Conservation (phyloP, 2,797 vertebrate species). For the Eleutherodactylus coqui region DNA sequence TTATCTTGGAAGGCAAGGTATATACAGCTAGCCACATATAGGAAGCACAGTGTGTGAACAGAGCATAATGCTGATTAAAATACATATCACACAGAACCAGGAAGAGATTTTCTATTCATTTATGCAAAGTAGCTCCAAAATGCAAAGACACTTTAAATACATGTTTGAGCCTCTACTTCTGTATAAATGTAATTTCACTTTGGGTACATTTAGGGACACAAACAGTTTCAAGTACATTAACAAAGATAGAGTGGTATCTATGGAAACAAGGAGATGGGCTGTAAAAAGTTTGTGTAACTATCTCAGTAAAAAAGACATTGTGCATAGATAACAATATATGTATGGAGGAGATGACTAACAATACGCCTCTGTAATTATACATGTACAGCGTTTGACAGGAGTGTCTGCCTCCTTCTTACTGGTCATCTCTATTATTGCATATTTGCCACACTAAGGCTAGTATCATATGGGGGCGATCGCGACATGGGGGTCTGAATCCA, state of each 20-base stretch:
- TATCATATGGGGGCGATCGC: too few species aligned
- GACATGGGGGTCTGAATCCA: too few species aligned
- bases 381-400: not conserved
- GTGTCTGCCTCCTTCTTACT: too few species aligned
- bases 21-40: too few species aligned
- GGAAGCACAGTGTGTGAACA: too few species aligned
- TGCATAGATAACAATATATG: not conserved
- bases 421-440: too few species aligned
- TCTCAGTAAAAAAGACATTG: not conserved
- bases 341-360: not conserved
- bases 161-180: not conserved
- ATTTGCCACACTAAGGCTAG: too few species aligned
- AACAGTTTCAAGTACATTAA: conserved; percentile 6
- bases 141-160: not conserved
- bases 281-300: not conserved
- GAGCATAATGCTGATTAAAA: not conserved
- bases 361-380: not conserved
- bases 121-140: not conserved
- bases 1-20: not conserved
- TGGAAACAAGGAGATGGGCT: conserved; percentile 15
- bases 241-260: conserved; percentile 19
- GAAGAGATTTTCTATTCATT: not conserved
- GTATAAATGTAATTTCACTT: conserved; percentile 17
- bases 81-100: not conserved
- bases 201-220: conserved; percentile 8